Conservation (phyloP, 2,113 vertebrate genomes). For the Salvelinus alpinus region DNA sequence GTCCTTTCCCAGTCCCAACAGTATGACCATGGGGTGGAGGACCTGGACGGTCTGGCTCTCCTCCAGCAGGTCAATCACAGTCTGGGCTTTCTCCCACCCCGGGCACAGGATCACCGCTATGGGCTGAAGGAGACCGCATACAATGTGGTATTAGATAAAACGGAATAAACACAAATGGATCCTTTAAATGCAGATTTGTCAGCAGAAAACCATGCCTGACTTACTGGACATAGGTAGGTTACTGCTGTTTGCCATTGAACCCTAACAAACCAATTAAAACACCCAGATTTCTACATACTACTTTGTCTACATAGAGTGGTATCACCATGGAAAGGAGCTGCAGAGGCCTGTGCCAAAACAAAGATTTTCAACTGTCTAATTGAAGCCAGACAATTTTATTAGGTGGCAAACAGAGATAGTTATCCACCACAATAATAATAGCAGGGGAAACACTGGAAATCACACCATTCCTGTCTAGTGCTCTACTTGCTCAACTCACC, state of each 20-base stretch:
- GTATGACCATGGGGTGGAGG: slow-evolving; percentile 73
- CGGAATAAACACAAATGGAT: neutral
- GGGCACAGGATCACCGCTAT: slow-evolving; percentile 85
- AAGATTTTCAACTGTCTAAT: too few species aligned
- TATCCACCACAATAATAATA: too few species aligned
- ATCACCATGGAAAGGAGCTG: too few species aligned
- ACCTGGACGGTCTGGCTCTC: slow-evolving; percentile 47
- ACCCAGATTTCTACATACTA: too few species aligned
- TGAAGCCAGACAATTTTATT: too few species aligned
- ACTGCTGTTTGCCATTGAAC: too few species aligned
- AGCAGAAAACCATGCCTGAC: neutral
- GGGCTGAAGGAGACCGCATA: slow-evolving; percentile 70
- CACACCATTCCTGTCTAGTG: neutral
- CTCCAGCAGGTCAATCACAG: slow-evolving; percentile 79
- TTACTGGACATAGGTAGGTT: neutral
- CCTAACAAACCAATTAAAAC: too few species aligned
- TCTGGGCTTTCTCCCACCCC: slow-evolving; percentile 85
- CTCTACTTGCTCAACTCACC: slow-evolving; percentile 67
- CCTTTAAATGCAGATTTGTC: neutral
- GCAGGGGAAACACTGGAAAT: neutral
- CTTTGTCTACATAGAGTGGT: too few species aligned
- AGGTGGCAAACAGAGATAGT: too few species aligned
- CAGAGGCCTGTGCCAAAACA: too few species aligned
- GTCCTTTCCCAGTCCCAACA: slow-evolving; percentile 78
- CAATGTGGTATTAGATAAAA: neutral